A percentile compares a stretch with the other conserved stretches of the same genome.
These are phyloP conservation scores for Lasiurus borealis DNA, from an alignment of 2,113 vertebrate genomes.

Conservation along the genomic window DNA sequence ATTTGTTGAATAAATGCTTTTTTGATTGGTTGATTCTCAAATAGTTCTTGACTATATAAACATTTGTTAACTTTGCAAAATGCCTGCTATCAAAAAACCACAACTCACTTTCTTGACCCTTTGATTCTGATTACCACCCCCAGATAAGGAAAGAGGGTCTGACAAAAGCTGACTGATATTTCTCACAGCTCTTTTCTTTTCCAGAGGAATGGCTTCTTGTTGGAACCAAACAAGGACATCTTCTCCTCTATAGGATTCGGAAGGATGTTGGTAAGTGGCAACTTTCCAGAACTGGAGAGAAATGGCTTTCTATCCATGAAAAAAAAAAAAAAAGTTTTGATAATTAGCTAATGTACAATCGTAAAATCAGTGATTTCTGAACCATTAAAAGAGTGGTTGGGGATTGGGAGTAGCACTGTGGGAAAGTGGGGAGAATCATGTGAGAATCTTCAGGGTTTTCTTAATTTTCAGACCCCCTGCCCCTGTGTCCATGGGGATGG, in stretches of 20 bases:
- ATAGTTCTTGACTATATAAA: slow-evolving; percentile 25
- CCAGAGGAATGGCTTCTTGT: slow-evolving; percentile 99
- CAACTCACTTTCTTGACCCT: slow-evolving; percentile 34
- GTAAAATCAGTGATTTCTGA: not conserved
- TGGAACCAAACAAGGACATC: slow-evolving; percentile 98
- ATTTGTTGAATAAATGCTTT: not conserved
- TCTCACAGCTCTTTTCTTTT: slow-evolving; percentile 58
- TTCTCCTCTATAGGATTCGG: slow-evolving; percentile 96
- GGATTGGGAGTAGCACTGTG: not conserved
- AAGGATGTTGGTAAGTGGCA: slow-evolving; percentile 92
- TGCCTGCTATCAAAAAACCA: not conserved
- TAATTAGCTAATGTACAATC: not conserved
- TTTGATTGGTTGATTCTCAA: slow-evolving; percentile 30
- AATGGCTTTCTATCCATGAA: not conserved
- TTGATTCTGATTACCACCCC: not conserved
- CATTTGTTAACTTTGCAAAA: slow-evolving; percentile 35
- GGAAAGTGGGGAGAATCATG: not conserved
- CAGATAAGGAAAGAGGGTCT: not conserved
- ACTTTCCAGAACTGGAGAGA: not conserved
- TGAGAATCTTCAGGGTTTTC: not conserved
- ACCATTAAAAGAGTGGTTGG: not conserved
- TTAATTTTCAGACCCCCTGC: not conserved
- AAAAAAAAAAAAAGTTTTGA: not conserved
- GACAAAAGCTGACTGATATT: slow-evolving; percentile 19
- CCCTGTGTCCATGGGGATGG: not conserved